Evolutionary conservation across 2,113 vertebrate species (phyloP).

Genomic region (Recurvirostra avosetta): DNA sequence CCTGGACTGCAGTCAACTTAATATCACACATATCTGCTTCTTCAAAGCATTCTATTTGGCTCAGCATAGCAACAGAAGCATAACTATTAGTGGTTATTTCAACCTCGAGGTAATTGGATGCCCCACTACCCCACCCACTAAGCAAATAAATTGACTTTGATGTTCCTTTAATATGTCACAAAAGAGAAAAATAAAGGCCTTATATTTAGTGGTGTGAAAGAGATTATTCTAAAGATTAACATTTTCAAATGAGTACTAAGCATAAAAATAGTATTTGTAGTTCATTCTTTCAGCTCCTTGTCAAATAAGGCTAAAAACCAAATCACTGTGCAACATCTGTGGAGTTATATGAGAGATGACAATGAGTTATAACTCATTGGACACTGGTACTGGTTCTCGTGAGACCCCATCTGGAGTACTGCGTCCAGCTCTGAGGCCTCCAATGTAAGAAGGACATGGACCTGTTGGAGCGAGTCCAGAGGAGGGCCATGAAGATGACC

Average conservation of each 20-base stretch:
- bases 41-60: constrained; percentile 53
- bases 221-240: background rate
- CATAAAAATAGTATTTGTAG: background rate
- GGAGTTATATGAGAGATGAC: background rate
- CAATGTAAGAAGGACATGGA: too few species aligned
- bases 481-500: too few species aligned
- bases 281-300: background rate
- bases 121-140: background rate
- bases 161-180: constrained; percentile 15
- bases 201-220: background rate
- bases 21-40: constrained; percentile 42
- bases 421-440: too few species aligned
- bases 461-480: too few species aligned
- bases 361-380: background rate
- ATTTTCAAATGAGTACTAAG: background rate
- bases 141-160: constrained; percentile 41
- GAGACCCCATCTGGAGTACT: too few species aligned
- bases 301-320: background rate
- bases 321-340: background rate
- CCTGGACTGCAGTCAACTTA: constrained; percentile 51
- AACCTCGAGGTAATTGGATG: constrained; percentile 27
- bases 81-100: constrained; percentile 40
- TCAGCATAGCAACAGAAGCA: constrained; percentile 20
- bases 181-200: background rate
- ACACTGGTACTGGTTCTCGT: background rate